A percentile compares a stretch with the other conserved stretches of the same genome.
Conservation (phyloP, 2,888 invertebrate species). For the Zaprionus bogoriensis region DNA sequence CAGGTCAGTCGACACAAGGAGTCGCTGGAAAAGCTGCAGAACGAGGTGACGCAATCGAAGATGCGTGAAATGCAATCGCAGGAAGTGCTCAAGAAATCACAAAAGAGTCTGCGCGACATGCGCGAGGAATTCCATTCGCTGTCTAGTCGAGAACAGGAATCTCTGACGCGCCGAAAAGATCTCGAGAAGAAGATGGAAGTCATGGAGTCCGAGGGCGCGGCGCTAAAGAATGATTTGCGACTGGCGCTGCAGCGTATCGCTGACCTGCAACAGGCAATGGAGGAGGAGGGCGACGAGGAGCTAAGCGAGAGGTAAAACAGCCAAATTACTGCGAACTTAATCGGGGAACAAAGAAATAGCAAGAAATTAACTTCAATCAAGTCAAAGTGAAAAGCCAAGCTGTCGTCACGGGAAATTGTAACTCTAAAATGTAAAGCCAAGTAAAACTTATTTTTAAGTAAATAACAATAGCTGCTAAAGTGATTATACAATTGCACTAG, state of each 20-base stretch:
- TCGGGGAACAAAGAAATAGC: not conserved
- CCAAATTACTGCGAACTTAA: not conserved
- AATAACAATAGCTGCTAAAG: no score
- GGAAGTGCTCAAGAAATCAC: conserved; percentile 90
- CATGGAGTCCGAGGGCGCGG: conserved; percentile 88
- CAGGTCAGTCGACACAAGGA: conserved; percentile 88
- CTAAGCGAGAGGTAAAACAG: conserved; percentile 80
- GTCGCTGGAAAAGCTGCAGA: conserved; percentile 87
- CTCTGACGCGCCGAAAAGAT: conserved; percentile 88
- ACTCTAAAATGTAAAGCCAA: no score
- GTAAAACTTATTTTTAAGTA: no score
- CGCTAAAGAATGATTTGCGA: conserved; percentile 91
- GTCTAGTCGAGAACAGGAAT: conserved; percentile 90
- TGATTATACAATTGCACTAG: no score
- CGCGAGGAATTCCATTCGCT: conserved; percentile 90
- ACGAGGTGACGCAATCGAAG: conserved; percentile 88
- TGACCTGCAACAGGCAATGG: conserved; percentile 95
- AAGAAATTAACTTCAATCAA: not conserved
- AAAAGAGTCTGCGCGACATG: conserved; percentile 88
- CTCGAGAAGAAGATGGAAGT: conserved; percentile 89
- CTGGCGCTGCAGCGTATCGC: conserved; percentile 94
- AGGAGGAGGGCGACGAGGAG: conserved; percentile 90
- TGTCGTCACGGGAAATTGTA: no score
- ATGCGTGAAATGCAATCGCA: conserved; percentile 90
- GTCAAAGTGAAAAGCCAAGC: not conserved